A percentile compares a stretch with the other conserved stretches of the same genome.
These are phyloP conservation scores for Gymnoscopelus braueri DNA, from an alignment of 2,797 vertebrate species.

Conservation along the genomic window DNA sequence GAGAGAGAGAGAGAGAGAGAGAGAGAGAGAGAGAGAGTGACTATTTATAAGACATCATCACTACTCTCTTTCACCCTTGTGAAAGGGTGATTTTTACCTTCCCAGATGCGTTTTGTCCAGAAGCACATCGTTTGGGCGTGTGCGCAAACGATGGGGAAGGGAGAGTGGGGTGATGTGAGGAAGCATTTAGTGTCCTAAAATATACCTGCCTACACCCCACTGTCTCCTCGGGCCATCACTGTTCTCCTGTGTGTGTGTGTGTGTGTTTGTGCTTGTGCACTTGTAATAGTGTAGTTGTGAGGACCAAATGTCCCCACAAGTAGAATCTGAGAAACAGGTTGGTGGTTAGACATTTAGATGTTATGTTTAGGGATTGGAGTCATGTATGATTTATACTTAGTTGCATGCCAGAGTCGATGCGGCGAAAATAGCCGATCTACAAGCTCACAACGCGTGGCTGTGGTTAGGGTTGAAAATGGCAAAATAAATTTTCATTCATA, in stretches of 20 bases:
- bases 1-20: no score
- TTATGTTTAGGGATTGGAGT: no score
- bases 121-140: slow-evolving; percentile 18
- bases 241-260: background rate
- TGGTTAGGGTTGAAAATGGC: no score
- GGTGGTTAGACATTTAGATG: no score
- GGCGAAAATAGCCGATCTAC: background rate
- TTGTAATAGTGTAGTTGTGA: slow-evolving; percentile 2
- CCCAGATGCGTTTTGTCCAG: slow-evolving; percentile 33
- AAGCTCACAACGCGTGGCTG: no score
- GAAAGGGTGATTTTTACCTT: slow-evolving; percentile 51
- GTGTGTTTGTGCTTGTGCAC: slow-evolving; percentile 15
- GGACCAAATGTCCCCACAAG: background rate
- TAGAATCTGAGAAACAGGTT: no score
- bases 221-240: slow-evolving; percentile 14
- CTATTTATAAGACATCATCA: slow-evolving; percentile 68
- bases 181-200: slow-evolving; percentile 53
- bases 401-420: background rate
- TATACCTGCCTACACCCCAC: slow-evolving; percentile 36
- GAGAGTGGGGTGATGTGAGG: slow-evolving; percentile 40
- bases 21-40: background rate
- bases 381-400: no score
- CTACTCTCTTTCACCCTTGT: slow-evolving; percentile 51
- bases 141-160: background rate
- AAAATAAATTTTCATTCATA: no score